Evolutionary conservation across 2,113 vertebrate species (phyloP), one percentile per base, ranked within the genome.

Genomic region (Syngnathus typhle): DNA sequence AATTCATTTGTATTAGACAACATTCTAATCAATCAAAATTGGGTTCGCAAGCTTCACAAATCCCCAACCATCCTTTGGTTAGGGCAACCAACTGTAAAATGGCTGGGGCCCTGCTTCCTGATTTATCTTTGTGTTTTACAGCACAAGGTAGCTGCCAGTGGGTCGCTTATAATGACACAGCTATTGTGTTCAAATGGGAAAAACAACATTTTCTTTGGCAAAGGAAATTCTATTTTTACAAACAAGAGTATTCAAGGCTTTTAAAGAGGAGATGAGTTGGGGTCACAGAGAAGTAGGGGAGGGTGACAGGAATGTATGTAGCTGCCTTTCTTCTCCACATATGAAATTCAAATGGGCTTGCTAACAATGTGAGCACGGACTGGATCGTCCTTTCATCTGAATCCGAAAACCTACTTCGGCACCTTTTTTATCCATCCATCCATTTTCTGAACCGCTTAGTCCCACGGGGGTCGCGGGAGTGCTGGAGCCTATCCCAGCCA

Each of bases 41-140:
- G 73, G 85, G 86, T 90, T 89, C 12, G 89, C 83, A 88, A 85
- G 78, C 73, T 77, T 86, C 86, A 86, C 82, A 85, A 83, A 88
- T 89, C 76, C 79, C 79, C 82, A 87, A 90, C 89, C 86, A 79
- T 79, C 77, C 79, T 72, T 80, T 87, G 89, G 82, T 89, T 87
- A 82, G 79, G 71, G 62, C 73, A 84, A 88, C 87, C 84, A 84
- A 27, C 79, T 82, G 85, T 84, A 89, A 87, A 85, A 88, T 70
- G 81, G 74, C 82, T 36, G 37, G 60, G 76, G 67, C 70, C 69
- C 71, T 84, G 85, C 79, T 80, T 83, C 75, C 73, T 84, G 77
- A 81, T 84, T 82, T 80, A 83, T 73, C 78, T 81, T 74, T 72
- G 44, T 84, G 82, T 88, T 87, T 81, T 86, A 84, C 82, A 88